Evolutionary conservation across 2,888 invertebrate genomes (phyloP).

Genomic region (Ephialtes manifestator): DNA sequence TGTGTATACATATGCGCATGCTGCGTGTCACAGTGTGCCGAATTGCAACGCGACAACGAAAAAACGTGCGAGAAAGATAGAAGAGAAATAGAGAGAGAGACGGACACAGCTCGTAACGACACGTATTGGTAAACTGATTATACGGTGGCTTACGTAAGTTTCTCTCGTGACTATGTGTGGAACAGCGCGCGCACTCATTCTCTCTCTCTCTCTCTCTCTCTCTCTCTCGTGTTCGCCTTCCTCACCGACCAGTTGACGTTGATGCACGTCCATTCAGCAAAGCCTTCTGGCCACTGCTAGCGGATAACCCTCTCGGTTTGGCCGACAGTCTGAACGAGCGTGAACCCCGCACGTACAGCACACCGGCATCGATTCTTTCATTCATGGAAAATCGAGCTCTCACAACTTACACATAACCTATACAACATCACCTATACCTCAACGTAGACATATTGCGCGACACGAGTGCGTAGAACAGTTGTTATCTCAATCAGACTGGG

Average conservation of each 20-base stretch:
- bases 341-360: conserved; percentile 5
- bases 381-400: conserved; percentile 63
- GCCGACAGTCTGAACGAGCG: conserved; percentile 10
- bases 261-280: conserved; percentile 59
- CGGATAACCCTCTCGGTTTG: conserved; percentile 12
- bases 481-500: conserved; percentile 6
- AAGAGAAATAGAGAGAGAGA: conserved; percentile 37
- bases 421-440: neutral
- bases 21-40: conserved; percentile 5
- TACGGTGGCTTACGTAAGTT: conserved; percentile 75
- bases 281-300: conserved; percentile 23
- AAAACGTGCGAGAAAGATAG: neutral
- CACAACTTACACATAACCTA: neutral
- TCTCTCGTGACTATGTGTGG: conserved; percentile 17
- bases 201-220: too few species aligned
- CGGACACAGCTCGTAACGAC: conserved; percentile 55
- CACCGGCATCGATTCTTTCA: conserved; percentile 64
- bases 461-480: neutral
- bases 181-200: conserved; percentile 1
- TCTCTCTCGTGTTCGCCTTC: neutral
- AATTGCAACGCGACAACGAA: conserved; percentile 13
- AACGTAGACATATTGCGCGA: neutral
- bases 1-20: conserved; percentile 13
- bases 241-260: conserved; percentile 56
- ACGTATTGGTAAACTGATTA: conserved; percentile 75